Conservation (phyloP, 2,888 invertebrate genomes). For the Orthonevra nobilis region DNA sequence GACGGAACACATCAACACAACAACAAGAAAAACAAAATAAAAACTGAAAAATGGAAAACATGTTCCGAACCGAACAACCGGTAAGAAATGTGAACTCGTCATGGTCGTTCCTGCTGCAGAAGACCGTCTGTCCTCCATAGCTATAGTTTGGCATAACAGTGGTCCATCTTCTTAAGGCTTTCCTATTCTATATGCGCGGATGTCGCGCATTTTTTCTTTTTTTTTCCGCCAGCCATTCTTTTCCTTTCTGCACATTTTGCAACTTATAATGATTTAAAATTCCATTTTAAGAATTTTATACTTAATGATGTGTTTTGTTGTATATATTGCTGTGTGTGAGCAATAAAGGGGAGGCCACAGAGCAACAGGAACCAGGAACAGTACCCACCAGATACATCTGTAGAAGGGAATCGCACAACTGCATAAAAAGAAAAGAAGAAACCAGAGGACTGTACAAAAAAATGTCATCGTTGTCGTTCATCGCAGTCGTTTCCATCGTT, state of each 20-base stretch:
- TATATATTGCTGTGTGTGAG: slow-evolving; percentile 73
- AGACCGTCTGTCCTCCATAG: too few relatives aligned
- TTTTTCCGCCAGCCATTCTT: slow-evolving; percentile 35
- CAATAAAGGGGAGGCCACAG: slow-evolving; percentile 50
- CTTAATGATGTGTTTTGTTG: slow-evolving; percentile 81
- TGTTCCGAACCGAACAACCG: slow-evolving; percentile 57
- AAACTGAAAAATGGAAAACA: slow-evolving; percentile 61
- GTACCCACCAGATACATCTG: slow-evolving; percentile 28
- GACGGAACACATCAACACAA: slow-evolving; percentile 32
- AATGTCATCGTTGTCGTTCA: slow-evolving; percentile 42
- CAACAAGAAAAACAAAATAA: too few relatives aligned
- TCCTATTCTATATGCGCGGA: slow-evolving; percentile 50
- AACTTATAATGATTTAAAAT: slow-evolving; percentile 79
- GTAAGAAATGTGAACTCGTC: slow-evolving; percentile 59
- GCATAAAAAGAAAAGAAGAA: too few relatives aligned
- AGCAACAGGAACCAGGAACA: slow-evolving; percentile 62
- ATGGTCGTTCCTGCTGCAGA: slow-evolving; percentile 10
- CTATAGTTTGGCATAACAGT: slow-evolving; percentile 15
- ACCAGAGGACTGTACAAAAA: too few relatives aligned
- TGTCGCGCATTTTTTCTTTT: slow-evolving; percentile 51
- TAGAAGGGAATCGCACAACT: slow-evolving; percentile 47
- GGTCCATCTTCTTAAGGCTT: slow-evolving; percentile 60
- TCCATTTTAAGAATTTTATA: slow-evolving; percentile 81
- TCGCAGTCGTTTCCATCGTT: too few relatives aligned
- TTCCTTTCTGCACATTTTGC: slow-evolving; percentile 64